Base-by-base conservation (phyloP, 2,797 vertebrate species). In the Sebastolobus altivelis region DNA sequence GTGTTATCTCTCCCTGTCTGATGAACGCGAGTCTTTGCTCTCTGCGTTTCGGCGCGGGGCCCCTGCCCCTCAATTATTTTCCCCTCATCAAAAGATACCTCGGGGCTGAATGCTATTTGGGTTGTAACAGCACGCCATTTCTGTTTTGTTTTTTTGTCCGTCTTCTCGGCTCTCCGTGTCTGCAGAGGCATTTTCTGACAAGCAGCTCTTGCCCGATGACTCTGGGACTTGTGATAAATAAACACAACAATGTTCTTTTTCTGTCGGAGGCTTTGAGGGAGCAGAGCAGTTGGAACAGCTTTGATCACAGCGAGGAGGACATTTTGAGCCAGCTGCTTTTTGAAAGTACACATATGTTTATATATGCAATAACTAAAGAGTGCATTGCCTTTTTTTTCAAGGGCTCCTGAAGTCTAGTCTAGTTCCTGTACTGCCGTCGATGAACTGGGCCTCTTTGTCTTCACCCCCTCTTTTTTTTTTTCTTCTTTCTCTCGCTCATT, bases 381-480 rank as follows among this genome's bases (percentile, higher is more conserved):
- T 22, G 58, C 54, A 49, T 69, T 84, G 80, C 65, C 54, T 63
- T 73, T 52, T 73, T 52, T 85, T 90, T 87, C 77, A 78, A 78
- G 79, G 68, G 83, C 85, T 89, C 74, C 79, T 69, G 75, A 80
- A 83, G 89, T 93, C 87, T 90, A 71, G 79, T 89, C 73, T 82
- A 88, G 84, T 93, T 94, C 89, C 92, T 92, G 88, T 86, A 35
- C 75, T 72, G 77, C 76, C 10, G 27, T 49, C 18, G 46, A 80
- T 74, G 85, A 82, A 93, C 89, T 78, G 70, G 82, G 74, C 77
- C 81, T 75, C 89, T 88, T 91, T 93, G 87, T 90, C 86, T 88
- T 83, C 43, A 62, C 65, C 52, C 65, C 82, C 77, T 66, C 71
- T 59, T 37, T 49, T 70, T 49, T 43, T 27, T 37, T 70, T 20